phyloP scores from a whole-genome alignment of 2,797 vertebrate genomes.

The Percopsis omiscomaycus region DNA sequence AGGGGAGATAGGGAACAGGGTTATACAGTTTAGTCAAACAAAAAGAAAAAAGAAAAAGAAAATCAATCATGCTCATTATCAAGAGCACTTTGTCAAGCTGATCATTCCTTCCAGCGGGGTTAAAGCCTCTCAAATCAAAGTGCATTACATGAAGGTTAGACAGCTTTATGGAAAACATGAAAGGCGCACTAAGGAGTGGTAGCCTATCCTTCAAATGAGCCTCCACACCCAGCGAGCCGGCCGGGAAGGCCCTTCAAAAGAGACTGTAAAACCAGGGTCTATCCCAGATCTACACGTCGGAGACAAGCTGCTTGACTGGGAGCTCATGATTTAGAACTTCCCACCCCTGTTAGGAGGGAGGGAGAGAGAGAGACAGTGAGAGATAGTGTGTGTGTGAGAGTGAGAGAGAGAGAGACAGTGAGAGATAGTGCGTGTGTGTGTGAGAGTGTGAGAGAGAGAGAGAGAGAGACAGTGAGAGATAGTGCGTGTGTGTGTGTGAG shows the following conservation, averaged over 20 bases:
- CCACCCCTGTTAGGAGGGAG: conserved; percentile 12
- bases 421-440: conserved; percentile 1
- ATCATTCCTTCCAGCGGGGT: conserved; percentile 10
- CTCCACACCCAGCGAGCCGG: not conserved
- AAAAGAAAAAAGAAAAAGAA: not conserved
- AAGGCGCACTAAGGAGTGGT: conserved; percentile 5
- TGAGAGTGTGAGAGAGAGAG: not conserved
- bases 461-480: conserved; percentile 4
- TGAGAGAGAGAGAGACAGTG: not conserved
- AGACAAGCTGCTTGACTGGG: conserved; percentile 24
- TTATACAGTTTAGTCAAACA: not conserved
- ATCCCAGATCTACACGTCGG: conserved; percentile 16
- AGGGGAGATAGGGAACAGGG: not conserved
- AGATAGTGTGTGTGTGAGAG: not conserved
- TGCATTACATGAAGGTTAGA: not conserved
- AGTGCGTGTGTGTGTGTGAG: no score
- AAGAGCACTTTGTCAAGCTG: not conserved
- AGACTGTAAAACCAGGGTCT: not conserved
- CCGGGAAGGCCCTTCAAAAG: conserved; percentile 3
- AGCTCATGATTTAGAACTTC: conserved; percentile 22
- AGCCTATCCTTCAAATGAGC: conserved; percentile 9
- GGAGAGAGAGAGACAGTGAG: no score
- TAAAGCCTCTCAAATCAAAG: conserved; percentile 3
- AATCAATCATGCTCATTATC: conserved; percentile 4
- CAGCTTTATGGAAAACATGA: conserved; percentile 22